Evolutionary conservation across 2,113 vertebrate species (phyloP), one percentile per base, ranked within the genome.

Genomic region (Archocentrus centrarchus): DNA sequence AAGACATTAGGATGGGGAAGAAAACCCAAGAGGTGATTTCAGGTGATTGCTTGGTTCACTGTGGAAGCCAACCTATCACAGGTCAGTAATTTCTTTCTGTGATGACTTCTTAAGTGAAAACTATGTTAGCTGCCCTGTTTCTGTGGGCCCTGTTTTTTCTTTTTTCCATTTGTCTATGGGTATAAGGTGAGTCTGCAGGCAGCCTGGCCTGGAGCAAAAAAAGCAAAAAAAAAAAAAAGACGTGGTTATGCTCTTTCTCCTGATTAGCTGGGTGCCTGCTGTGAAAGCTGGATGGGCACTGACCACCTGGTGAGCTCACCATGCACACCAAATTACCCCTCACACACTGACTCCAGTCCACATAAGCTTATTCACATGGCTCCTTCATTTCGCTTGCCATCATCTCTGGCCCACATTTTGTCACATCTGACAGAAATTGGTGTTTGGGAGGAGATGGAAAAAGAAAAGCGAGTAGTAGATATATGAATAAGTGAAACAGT

Each of bases 231-330:
- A 53, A 50, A 50, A 47, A 11, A 75, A 15, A 82, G 81, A 93
- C 87, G 85, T 79, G 84, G 35, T 89, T 61, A 63, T 63, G 81
- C 79, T 82, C 82, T 63, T 41, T 81, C 80, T 86, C 79, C 84
- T 93, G 94, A 95, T 95, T 93, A 94, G 87, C 85, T 10, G 37
- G 44, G 39, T 20, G 79, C 93, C 91, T 64, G 88, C 92, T 88
- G 88, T 60, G 80, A 77, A 62, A 80, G 82, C 79, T 44, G 84
- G 87, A 86, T 82, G 78, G 84, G 83, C 88, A 59, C 61, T 75
- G 86, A 85, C 86, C 82, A 76, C 91, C 86, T 39, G 9, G 81
- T 83, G 88, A 61, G 87, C 85, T 84, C 80, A 80, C n/a, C 62
- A 50, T 44, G 20, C 30, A 62, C 76, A 77, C 80, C 32, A 86